Percentiles rank a stretch among this genome's conserved stretches.
These are phyloP conservation scores for Drosophila punjabiensis DNA, from an alignment of 1,140 invertebrate genomes.

Conservation along the genomic window DNA sequence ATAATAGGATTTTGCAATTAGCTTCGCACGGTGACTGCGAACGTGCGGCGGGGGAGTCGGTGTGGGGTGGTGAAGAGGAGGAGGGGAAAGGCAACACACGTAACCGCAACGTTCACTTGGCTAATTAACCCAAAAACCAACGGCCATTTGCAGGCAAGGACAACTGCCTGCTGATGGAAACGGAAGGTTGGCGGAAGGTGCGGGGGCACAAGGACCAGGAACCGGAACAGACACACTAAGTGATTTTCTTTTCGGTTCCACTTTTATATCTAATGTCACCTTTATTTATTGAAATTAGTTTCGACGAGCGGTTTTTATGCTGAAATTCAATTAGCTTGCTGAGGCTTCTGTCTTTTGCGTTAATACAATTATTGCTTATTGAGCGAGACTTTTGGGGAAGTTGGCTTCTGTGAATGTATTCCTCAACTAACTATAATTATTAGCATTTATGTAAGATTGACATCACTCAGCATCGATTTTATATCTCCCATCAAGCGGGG, in stretches of 20 bases:
- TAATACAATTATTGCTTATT: constrained; percentile 26
- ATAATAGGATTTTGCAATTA: constrained; percentile 84
- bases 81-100: constrained; percentile 55
- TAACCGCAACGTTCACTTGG: constrained; percentile 75
- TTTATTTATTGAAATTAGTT: constrained; percentile 78
- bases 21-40: constrained; percentile 38
- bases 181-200: background rate
- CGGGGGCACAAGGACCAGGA: constrained; percentile 14
- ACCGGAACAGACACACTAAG: constrained; percentile 59
- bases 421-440: background rate
- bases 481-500: background rate
- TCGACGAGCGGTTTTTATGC: constrained; percentile 51
- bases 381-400: background rate
- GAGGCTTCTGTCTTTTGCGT: constrained; percentile 13
- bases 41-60: constrained; percentile 6
- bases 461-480: background rate
- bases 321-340: constrained; percentile 42
- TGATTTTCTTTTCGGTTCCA: constrained; percentile 41
- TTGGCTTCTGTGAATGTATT: background rate
- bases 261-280: constrained; percentile 60
- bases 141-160: constrained; percentile 71
- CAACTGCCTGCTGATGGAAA: constrained; percentile 33
- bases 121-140: constrained; percentile 79
- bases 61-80: constrained; percentile 7
- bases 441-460: background rate